These are phyloP conservation scores for Acipenser transmontanus DNA, from an alignment of 2,797 vertebrate species.

Conservation along the genomic window DNA sequence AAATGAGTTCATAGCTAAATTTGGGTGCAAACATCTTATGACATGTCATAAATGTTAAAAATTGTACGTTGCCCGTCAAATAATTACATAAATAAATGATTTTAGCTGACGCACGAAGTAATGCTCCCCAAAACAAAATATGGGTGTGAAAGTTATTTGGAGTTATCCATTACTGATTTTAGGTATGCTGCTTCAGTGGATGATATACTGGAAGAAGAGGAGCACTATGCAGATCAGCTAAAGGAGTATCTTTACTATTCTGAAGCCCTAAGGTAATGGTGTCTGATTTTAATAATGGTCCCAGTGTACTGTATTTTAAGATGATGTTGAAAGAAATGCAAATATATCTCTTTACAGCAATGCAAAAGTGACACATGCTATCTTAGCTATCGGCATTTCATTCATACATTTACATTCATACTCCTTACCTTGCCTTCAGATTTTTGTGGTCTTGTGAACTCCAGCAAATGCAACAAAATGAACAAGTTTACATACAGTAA, in stretches of 20 bases:
- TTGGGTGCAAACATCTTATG: no score
- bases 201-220: slow-evolving; percentile 92
- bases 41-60: no score
- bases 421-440: not conserved
- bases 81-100: no score
- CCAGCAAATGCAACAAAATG: no score
- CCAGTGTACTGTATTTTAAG: slow-evolving; percentile 15
- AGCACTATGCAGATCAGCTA: slow-evolving; percentile 92
- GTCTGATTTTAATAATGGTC: not conserved
- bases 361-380: no score
- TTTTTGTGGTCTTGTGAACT: not conserved
- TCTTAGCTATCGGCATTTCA: no score
- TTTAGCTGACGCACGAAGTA: no score
- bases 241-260: slow-evolving; percentile 96
- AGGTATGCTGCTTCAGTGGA: slow-evolving; percentile 92
- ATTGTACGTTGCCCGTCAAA: no score
- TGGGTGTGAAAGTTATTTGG: not conserved
- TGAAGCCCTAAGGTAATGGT: slow-evolving; percentile 76
- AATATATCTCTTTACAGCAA: no score
- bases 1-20: no score
- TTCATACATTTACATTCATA: not conserved
- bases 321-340: not conserved
- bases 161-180: slow-evolving; percentile 2
- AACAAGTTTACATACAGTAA: no score
- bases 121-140: no score